A percentile compares a stretch with the other conserved stretches of the same genome.
phyloP scores from a whole-genome alignment of 2,797 vertebrate genomes.

The Phataginus tricuspis region DNA sequence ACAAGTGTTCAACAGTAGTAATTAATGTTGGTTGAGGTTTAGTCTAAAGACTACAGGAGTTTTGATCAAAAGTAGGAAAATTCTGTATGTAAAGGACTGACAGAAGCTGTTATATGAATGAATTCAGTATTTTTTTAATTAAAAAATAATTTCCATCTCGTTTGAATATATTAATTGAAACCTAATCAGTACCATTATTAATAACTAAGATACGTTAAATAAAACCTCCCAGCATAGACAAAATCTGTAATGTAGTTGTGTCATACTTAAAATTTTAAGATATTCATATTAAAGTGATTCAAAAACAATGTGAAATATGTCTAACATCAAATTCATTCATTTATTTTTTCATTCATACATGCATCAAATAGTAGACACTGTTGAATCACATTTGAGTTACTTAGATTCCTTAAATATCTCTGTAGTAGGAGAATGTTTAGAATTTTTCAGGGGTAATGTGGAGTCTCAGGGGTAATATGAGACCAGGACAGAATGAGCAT shows the following conservation, averaged over 20 bases:
- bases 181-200: constrained; percentile 30
- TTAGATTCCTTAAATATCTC: not conserved
- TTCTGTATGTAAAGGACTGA: not conserved
- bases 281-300: not conserved
- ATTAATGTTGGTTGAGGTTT: not conserved
- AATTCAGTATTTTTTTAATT: not conserved
- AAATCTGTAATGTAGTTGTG: not conserved
- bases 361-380: not conserved
- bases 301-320: not conserved
- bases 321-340: not conserved
- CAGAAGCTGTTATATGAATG: not conserved
- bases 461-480: not conserved
- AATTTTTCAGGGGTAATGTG: not conserved
- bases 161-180: constrained; percentile 12
- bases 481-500: not conserved
- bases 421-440: not conserved
- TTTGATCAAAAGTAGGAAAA: not conserved
- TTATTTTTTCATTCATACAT: not conserved
- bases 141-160: not conserved
- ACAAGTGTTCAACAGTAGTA: not conserved
- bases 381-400: not conserved
- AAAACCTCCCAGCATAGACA: constrained; percentile 59
- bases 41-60: not conserved
- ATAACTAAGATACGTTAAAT: constrained; percentile 57
- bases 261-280: not conserved